These are phyloP conservation scores for Andrena marginata DNA, from an alignment of 2,888 invertebrate species.

Conservation along the genomic window DNA sequence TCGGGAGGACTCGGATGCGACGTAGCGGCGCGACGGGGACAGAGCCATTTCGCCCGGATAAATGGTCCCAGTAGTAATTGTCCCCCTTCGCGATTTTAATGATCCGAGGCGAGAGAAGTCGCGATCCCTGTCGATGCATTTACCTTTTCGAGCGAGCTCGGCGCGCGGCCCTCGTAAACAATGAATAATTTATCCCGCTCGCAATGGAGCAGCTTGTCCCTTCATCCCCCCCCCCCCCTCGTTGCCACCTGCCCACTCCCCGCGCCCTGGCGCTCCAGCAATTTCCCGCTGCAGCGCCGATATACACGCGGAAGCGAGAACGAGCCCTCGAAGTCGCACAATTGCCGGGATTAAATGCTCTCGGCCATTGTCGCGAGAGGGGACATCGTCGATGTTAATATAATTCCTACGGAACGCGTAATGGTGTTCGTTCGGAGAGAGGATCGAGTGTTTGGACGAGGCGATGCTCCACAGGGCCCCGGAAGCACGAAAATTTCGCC, in stretches of 20 bases:
- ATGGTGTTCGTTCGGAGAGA: conserved; percentile 18
- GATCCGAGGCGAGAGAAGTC: conserved; percentile 60
- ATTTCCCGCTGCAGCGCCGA: conserved; percentile 35
- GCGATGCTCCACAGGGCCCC: not conserved
- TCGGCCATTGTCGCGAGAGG: conserved; percentile 44
- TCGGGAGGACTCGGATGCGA: conserved; percentile 24
- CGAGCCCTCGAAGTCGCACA: conserved; percentile 55
- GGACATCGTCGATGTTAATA: conserved; percentile 56
- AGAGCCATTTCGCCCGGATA: conserved; percentile 9
- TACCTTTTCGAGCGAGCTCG: conserved; percentile 52
- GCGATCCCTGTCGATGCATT: conserved; percentile 53
- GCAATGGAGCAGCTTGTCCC: conserved; percentile 44
- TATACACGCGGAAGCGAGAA: conserved; percentile 41
- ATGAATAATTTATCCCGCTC: conserved; percentile 70
- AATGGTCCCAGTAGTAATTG: conserved; percentile 41
- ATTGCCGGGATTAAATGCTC: conserved; percentile 60
- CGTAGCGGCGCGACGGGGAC: not conserved
- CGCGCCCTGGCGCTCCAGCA: conserved; percentile 36
- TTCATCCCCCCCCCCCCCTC: not conserved
- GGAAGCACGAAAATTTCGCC: conserved; percentile 19
- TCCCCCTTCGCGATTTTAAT: conserved; percentile 65
- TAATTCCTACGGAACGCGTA: conserved; percentile 40
- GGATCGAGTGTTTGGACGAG: conserved; percentile 47
- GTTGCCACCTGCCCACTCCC: not conserved
- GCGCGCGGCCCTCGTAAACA: conserved; percentile 64